A percentile compares a stretch with the other conserved stretches of the same genome.
Conservation (phyloP, 30 jellyfish, hydroid and myxozoan genomes). For the Haliclystus octoradiatus region DNA sequence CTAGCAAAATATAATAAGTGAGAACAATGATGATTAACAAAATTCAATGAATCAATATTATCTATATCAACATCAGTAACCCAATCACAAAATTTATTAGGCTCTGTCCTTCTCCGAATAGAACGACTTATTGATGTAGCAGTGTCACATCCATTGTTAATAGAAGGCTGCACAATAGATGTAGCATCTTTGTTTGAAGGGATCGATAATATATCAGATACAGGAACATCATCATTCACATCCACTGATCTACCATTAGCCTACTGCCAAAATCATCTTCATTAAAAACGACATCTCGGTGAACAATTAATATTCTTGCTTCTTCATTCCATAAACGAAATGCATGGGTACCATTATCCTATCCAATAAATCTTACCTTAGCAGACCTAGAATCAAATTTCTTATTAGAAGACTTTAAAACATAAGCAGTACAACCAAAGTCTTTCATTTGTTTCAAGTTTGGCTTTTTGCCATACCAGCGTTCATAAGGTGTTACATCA, state of each 20-base stretch:
- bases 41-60: not conserved
- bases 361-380: conserved; percentile 17
- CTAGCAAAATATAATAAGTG: too few species aligned
- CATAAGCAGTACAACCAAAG: conserved; percentile 4
- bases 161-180: too few species aligned
- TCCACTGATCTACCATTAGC: too few species aligned
- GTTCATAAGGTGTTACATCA: conserved; percentile 1
- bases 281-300: conserved; percentile 17
- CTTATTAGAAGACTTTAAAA: too few species aligned
- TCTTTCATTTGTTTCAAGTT: not conserved
- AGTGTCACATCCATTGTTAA: too few species aligned
- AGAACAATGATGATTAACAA: not conserved
- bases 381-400: conserved; percentile 14
- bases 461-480: not conserved
- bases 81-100: not conserved
- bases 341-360: conserved; percentile 18
- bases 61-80: not conserved
- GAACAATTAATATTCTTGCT: conserved; percentile 5
- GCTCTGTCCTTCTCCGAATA: not conserved
- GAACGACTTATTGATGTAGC: not conserved
- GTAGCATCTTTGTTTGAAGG: too few species aligned
- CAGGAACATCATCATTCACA: too few species aligned
- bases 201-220: too few species aligned
- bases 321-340: conserved; percentile 14
- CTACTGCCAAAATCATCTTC: conserved; percentile 17